Conservation (phyloP, 2,113 vertebrate genomes). For the Ceyx cyanopectus region DNA sequence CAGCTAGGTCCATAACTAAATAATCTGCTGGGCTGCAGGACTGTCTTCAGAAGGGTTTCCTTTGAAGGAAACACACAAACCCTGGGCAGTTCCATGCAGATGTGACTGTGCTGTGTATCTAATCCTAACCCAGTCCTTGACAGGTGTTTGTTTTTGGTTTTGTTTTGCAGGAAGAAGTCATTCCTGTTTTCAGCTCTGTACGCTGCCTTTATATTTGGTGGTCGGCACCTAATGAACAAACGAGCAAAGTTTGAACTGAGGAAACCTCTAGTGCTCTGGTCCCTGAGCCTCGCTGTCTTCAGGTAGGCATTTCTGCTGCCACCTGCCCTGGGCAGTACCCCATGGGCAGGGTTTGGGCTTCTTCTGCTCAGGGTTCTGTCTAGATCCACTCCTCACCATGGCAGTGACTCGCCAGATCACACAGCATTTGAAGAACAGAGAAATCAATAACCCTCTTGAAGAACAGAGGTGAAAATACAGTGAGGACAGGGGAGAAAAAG, state of each 20-base stretch:
- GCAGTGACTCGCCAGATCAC: neutral
- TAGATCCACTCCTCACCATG: neutral
- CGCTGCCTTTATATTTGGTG: conserved; percentile 95
- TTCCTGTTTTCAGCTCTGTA: conserved; percentile 97
- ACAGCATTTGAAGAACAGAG: neutral
- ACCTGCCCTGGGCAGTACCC: neutral
- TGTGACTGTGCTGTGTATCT: neutral
- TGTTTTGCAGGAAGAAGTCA: conserved; percentile 94
- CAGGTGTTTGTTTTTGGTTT: conserved; percentile 15
- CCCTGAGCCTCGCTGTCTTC: conserved; percentile 95
- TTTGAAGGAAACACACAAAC: neutral
- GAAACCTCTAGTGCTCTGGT: conserved; percentile 98
- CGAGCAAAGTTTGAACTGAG: conserved; percentile 98
- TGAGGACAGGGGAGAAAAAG: neutral
- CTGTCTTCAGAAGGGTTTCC: neutral
- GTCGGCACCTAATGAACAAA: conserved; percentile 97
- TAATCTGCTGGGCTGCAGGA: neutral
- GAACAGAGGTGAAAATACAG: neutral
- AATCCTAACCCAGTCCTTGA: neutral
- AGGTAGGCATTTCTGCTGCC: conserved; percentile 79
- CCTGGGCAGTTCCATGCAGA: neutral
- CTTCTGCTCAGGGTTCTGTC: neutral
- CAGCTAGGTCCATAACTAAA: neutral
- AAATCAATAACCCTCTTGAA: neutral
- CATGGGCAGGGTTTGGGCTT: neutral